Conservation (phyloP, 1,140 invertebrate species). For the Lethocerus indicus region DNA sequence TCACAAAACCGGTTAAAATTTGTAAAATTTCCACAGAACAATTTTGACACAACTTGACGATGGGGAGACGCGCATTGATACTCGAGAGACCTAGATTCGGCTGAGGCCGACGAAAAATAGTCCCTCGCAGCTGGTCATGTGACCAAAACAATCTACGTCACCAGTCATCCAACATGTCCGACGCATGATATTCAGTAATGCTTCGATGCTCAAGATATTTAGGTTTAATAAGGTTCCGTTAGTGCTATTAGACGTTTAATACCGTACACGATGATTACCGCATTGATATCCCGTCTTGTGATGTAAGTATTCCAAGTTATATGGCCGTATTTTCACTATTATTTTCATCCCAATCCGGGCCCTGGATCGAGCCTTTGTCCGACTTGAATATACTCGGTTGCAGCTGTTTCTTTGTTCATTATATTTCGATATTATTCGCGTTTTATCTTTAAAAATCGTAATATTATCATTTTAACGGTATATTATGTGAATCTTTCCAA, state of each 20-base stretch:
- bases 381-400: too few species aligned
- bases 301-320: conserved; percentile 13
- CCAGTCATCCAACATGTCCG: conserved; percentile 9
- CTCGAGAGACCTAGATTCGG: conserved; percentile 16
- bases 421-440: too few species aligned
- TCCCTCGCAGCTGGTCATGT: conserved; percentile 14
- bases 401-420: too few species aligned
- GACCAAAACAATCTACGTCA: conserved; percentile 20
- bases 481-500: too few species aligned
- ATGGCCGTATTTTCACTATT: too few species aligned
- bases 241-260: background rate
- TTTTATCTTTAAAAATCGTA: too few species aligned
- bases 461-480: too few species aligned
- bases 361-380: too few species aligned
- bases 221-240: conserved; percentile 6
- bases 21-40: conserved; percentile 9
- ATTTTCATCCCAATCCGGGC: too few species aligned
- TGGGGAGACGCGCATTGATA: conserved; percentile 7
- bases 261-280: conserved; percentile 6
- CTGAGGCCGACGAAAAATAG: conserved; percentile 10
- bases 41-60: conserved; percentile 1
- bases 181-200: background rate
- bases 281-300: conserved; percentile 8
- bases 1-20: conserved; percentile 18
- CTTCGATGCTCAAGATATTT: conserved; percentile 3